A percentile compares a stretch with the other conserved stretches of the same genome.
These are phyloP conservation scores for Scatophagus argus DNA, from an alignment of 2,113 vertebrate genomes.

Conservation along the genomic window DNA sequence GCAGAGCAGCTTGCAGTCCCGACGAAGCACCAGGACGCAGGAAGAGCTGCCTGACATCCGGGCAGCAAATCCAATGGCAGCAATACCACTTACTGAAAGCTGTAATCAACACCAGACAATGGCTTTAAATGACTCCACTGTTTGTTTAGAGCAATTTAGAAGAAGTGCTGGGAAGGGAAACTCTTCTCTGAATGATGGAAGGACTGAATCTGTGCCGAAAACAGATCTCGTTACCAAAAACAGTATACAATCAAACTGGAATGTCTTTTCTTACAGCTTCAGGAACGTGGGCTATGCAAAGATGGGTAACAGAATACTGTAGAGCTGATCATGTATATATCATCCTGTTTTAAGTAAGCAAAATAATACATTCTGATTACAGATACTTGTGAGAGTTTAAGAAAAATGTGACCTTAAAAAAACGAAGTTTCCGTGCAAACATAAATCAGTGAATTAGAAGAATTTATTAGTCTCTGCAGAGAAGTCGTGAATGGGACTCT, in stretches of 20 bases:
- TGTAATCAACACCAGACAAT: constrained; percentile 64
- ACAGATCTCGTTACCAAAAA: constrained; percentile 17
- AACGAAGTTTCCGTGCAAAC: neutral
- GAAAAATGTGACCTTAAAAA: neutral
- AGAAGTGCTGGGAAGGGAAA: constrained; percentile 2
- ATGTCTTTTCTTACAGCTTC: neutral
- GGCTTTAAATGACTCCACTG: constrained; percentile 40
- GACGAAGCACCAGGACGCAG: constrained; percentile 7
- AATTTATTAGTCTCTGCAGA: neutral
- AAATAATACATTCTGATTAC: neutral
- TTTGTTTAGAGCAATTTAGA: constrained; percentile 56
- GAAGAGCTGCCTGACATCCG: constrained; percentile 64
- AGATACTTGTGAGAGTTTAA: neutral
- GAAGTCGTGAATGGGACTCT: neutral
- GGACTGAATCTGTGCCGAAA: neutral
- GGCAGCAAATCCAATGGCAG: constrained; percentile 35
- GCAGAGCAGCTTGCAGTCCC: constrained; percentile 29
- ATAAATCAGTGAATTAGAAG: neutral
- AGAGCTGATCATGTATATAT: neutral
- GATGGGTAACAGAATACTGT: neutral
- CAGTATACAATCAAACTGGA: constrained; percentile 1
- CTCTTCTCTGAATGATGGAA: constrained; percentile 5
- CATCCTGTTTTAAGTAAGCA: no score
- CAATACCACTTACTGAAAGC: constrained; percentile 41
- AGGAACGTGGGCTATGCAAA: neutral